Evolutionary conservation across 2,113 vertebrate species (phyloP), one percentile per base, ranked within the genome.

Genomic region (Cyrtonyx montezumae): DNA sequence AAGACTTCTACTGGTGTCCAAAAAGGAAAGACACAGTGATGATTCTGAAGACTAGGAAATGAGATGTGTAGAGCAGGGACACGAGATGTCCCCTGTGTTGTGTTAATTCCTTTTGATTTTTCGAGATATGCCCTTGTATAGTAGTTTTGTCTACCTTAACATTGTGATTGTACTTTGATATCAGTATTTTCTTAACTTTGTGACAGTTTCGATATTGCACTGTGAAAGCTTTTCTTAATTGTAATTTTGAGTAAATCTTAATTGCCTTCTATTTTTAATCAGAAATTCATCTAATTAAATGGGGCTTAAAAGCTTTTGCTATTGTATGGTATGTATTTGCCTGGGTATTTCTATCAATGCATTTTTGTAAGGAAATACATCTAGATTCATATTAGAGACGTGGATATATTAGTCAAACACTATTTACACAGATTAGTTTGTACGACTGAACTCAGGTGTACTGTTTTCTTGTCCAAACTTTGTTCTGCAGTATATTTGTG

Each of bases 171-270:
- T 98, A 98, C 95, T 98, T 98, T 98, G 97, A 98, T 97, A 97
- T 97, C 96, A 98, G 97, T 98, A 98, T 98, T 98, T 98, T 98
- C 97, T 97, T 98, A 98, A 97, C 96, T 98, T 98, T 98, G 97
- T 98, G 97, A 98, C 96, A 95, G 96, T 98, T 97, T 97, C 92
- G 96, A 97, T 97, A 97, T 97, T 97, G 95, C 91, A 96, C 97
- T 82, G 92, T 97, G 96, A 97, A 96, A 98, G 97, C 94, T 97
- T 98, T 98, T 98, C 97, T 97, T 98, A 98, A 97, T 93, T 97
- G 97, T 98, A 97, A 97, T 94, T 97, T 98, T 97, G 96, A 97
- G 97, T 98, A 97, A 96, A 97, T 97, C 96, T 97, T 98, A 97
- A 97, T 98, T 98, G 97, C 97, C 98, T 98, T 98, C 98, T 97